A percentile compares a stretch with the other conserved stretches of the same genome.
Evolutionary conservation across 2,797 vertebrate genomes (phyloP).

Genomic region (Thalassophryne amazonica): DNA sequence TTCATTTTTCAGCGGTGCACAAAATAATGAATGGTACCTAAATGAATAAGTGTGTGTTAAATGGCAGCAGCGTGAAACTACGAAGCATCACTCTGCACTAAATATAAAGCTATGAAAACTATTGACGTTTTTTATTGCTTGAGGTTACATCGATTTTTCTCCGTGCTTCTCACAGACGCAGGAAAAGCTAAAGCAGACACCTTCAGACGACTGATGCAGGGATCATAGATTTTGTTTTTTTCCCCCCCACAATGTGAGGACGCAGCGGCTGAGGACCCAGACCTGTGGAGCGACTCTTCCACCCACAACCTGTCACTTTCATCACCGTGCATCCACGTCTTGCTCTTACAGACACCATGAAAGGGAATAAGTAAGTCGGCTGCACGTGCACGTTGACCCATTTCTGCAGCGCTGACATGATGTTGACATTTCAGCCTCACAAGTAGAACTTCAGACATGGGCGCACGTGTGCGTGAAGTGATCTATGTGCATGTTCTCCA

Average conservation of each 20-base stretch:
- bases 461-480: background rate
- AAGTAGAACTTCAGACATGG: conserved; percentile 24
- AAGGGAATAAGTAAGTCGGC: conserved; percentile 77
- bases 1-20: conserved; percentile 27
- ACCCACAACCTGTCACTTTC: too few relatives aligned
- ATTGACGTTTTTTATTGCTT: conserved; percentile 70
- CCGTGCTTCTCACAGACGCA: conserved; percentile 59
- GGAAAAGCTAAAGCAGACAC: conserved; percentile 50
- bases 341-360: conserved; percentile 84
- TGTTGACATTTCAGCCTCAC: conserved; percentile 56
- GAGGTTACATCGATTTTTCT: conserved; percentile 69
- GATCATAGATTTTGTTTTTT: conserved; percentile 38
- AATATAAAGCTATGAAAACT: conserved; percentile 64
- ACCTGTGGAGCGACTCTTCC: conserved; percentile 84
- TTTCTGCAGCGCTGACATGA: conserved; percentile 62
- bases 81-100: conserved; percentile 45
- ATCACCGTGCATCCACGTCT: conserved; percentile 85
- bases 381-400: conserved; percentile 59
- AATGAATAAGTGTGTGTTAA: conserved; percentile 23
- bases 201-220: conserved; percentile 37
- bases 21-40: conserved; percentile 43
- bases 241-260: conserved; percentile 48
- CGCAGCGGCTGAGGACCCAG: conserved; percentile 43
- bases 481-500: background rate
- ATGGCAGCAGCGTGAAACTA: conserved; percentile 25